phyloP scores from a whole-genome alignment of 2,113 vertebrate species.

The Oplegnathus fasciatus region DNA sequence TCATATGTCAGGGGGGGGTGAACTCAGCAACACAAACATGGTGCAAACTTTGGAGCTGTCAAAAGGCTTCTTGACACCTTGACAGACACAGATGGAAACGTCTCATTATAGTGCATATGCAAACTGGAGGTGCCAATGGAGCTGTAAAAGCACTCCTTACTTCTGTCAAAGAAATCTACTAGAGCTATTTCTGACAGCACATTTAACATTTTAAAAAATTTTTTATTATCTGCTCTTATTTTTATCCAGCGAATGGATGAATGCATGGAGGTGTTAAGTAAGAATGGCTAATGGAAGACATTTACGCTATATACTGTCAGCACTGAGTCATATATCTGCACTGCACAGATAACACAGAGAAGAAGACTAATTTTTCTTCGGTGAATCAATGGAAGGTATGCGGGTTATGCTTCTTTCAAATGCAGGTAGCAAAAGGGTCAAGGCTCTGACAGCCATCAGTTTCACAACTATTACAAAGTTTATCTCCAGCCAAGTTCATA shows the following conservation, averaged over 20 bases:
- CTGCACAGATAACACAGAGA: not conserved
- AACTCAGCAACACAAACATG: slow-evolving; percentile 50
- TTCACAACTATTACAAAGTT: slow-evolving; percentile 22
- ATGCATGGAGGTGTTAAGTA: not conserved
- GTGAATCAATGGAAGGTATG: slow-evolving; percentile 11
- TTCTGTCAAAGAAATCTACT: slow-evolving; percentile 15
- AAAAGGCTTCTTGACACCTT: slow-evolving; percentile 51
- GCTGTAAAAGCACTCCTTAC: slow-evolving; percentile 25
- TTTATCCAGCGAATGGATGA: not conserved
- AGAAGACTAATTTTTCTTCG: slow-evolving; percentile 6
- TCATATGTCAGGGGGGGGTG: slow-evolving; percentile 25
- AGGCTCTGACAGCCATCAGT: slow-evolving; percentile 35
- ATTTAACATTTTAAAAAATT: not conserved
- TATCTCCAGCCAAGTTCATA: not conserved
- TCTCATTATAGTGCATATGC: slow-evolving; percentile 16
- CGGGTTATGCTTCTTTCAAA: slow-evolving; percentile 22
- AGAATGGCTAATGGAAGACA: not conserved
- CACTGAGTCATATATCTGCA: slow-evolving; percentile 2
- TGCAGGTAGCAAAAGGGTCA: slow-evolving; percentile 33
- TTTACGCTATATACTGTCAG: not conserved
- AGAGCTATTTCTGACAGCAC: not conserved
- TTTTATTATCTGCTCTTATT: not conserved
- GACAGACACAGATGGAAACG: slow-evolving; percentile 42
- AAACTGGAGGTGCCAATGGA: slow-evolving; percentile 25
- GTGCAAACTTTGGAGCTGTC: slow-evolving; percentile 57